These are phyloP conservation scores for Linyphia triangularis DNA, from an alignment of 2,888 invertebrate species.

Conservation along the genomic window DNA sequence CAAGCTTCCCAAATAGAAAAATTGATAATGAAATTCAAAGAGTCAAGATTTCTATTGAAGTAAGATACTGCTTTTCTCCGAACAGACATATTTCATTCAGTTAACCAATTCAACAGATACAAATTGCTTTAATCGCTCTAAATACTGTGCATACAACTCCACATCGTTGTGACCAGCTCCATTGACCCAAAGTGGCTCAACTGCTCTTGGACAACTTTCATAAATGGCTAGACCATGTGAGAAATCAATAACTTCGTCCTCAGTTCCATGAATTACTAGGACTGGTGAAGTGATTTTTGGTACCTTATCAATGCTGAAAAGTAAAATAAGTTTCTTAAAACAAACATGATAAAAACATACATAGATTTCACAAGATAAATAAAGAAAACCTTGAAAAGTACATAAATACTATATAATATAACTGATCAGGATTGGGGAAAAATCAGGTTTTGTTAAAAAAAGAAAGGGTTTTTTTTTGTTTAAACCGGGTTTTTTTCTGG, in stretches of 20 bases:
- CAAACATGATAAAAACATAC: neutral
- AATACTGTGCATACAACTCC: conserved; percentile 96
- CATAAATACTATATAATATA: no score
- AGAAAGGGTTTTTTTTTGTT: no score
- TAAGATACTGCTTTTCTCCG: neutral
- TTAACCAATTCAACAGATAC: conserved; percentile 94
- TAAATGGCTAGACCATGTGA: conserved; percentile 98
- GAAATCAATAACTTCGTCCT: conserved; percentile 99
- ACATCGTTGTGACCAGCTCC: conserved; percentile 99
- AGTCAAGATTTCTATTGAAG: neutral
- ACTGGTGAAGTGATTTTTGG: conserved; percentile 98
- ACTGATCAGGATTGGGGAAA: no score
- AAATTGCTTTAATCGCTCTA: conserved; percentile 97
- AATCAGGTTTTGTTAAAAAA: no score
- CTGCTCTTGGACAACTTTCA: conserved; percentile 96
- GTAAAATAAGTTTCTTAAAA: conserved; percentile 28
- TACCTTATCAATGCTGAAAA: conserved; percentile 96
- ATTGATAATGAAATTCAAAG: no score
- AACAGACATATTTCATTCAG: conserved; percentile 84
- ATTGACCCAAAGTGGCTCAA: conserved; percentile 98
- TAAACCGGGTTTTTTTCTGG: no score
- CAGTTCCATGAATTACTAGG: conserved; percentile 98
- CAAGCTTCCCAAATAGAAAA: neutral
- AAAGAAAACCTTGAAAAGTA: no score
- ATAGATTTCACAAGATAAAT: neutral